Percentiles rank a stretch among this genome's conserved stretches.
These are phyloP conservation scores for Cherax destructor DNA, from an alignment of 1,140 invertebrate genomes.

Conservation along the genomic window DNA sequence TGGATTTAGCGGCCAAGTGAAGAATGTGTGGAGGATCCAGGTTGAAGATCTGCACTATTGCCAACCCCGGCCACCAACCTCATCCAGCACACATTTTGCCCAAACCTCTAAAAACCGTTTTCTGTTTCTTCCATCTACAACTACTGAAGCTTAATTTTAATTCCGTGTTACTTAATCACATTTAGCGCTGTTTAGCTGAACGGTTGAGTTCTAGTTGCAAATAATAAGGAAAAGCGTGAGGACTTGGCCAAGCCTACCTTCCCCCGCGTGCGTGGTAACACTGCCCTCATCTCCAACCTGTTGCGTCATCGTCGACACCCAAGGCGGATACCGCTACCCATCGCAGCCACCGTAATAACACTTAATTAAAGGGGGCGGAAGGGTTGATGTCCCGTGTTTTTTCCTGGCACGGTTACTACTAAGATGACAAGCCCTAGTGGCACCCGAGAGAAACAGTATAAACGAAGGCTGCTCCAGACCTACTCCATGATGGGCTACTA, in stretches of 20 bases:
- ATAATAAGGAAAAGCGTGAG: slow-evolving; percentile 18
- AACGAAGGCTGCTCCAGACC: slow-evolving; percentile 51
- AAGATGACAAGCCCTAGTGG: slow-evolving; percentile 25
- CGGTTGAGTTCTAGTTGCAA: neutral
- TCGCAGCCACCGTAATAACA: slow-evolving; percentile 29
- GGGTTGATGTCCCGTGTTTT: slow-evolving; percentile 44
- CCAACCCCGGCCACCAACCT: neutral
- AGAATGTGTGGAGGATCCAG: neutral
- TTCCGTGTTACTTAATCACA: too few species aligned
- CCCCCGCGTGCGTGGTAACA: slow-evolving; percentile 46
- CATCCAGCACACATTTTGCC: too few species aligned
- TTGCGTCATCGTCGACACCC: slow-evolving; percentile 53
- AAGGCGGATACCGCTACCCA: slow-evolving; percentile 40
- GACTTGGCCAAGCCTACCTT: neutral
- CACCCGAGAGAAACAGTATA: slow-evolving; percentile 41
- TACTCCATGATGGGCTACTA: neutral
- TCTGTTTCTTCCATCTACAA: too few species aligned
- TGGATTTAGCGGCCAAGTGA: neutral
- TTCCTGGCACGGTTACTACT: slow-evolving; percentile 40
- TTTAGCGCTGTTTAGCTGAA: too few species aligned
- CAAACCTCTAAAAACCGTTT: too few species aligned
- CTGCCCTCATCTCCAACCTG: slow-evolving; percentile 49
- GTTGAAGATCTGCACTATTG: neutral
- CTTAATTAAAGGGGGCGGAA: slow-evolving; percentile 59
- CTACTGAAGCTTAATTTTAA: too few species aligned